These are phyloP conservation scores for Varecia variegata DNA, from an alignment of 2,797 vertebrate species.

Conservation along the genomic window DNA sequence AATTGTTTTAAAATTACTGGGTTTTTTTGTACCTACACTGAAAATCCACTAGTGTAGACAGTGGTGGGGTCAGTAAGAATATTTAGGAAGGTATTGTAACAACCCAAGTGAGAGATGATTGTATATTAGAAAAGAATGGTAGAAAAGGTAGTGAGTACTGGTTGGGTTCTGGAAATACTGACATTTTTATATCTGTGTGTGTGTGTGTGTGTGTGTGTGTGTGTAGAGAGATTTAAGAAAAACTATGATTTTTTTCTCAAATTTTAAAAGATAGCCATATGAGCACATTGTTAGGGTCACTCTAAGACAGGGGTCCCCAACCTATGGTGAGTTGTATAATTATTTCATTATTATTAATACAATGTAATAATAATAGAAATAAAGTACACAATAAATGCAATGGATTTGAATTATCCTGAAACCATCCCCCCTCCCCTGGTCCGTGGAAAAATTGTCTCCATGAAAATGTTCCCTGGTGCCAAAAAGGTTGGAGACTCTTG, in stretches of 20 bases:
- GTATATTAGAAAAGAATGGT: neutral
- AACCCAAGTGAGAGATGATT: neutral
- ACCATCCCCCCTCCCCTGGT: too few relatives aligned
- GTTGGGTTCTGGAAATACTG: neutral
- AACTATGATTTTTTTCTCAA: neutral
- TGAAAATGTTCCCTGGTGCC: too few relatives aligned
- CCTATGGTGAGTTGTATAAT: too few relatives aligned
- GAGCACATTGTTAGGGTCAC: neutral
- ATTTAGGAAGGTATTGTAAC: neutral
- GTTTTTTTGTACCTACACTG: neutral
- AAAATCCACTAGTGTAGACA: neutral
- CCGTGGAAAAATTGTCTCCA: too few relatives aligned
- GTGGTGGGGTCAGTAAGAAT: neutral
- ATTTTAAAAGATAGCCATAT: neutral
- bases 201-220: too few relatives aligned
- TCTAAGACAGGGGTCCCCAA: neutral
- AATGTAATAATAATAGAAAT: too few relatives aligned
- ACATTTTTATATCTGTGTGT: neutral
- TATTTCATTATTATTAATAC: too few relatives aligned
- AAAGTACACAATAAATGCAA: too few relatives aligned
- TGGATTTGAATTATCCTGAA: too few relatives aligned
- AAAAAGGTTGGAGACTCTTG: neutral
- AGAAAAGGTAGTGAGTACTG: neutral
- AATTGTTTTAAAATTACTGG: neutral
- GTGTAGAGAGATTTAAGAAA: neutral